Conservation (phyloP, 2,888 invertebrate species). For the Coelopa pilipes region DNA sequence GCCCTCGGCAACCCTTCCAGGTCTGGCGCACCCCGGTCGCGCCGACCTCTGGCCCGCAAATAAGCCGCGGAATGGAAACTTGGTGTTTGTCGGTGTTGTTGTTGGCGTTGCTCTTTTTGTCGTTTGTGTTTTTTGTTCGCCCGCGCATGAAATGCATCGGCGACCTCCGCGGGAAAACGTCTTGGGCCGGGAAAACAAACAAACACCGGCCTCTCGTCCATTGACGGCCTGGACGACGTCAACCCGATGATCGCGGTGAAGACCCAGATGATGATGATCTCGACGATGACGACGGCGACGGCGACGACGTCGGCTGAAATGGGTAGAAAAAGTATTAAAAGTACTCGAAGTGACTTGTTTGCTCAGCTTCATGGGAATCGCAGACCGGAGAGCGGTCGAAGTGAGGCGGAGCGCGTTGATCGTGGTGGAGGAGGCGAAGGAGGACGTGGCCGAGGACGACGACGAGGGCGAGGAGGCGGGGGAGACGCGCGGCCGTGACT, state of each 20-base stretch:
- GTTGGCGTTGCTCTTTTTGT: slow-evolving; percentile 36
- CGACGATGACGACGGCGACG: slow-evolving; percentile 20
- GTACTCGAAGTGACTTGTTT: slow-evolving; percentile 40
- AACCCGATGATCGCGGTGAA: neutral
- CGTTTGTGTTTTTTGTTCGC: slow-evolving; percentile 38
- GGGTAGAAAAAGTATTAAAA: slow-evolving; percentile 10
- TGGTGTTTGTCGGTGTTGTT: slow-evolving; percentile 1
- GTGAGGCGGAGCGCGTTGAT: slow-evolving; percentile 37
- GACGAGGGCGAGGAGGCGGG: neutral
- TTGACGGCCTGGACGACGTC: slow-evolving; percentile 15
- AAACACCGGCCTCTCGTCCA: neutral
- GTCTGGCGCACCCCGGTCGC: neutral
- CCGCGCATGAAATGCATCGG: slow-evolving; percentile 59
- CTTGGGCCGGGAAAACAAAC: slow-evolving; percentile 44
- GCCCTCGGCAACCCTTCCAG: neutral
- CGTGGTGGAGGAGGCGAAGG: neutral
- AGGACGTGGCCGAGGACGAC: neutral
- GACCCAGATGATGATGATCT: slow-evolving; percentile 11
- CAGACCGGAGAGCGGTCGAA: slow-evolving; percentile 38
- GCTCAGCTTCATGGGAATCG: slow-evolving; percentile 49
- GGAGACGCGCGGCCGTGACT: neutral
- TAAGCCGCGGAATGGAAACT: neutral
- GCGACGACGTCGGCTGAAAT: neutral
- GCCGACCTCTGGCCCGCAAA: slow-evolving; percentile 15
- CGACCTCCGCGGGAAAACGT: slow-evolving; percentile 55